These are phyloP conservation scores for Epistrophella euchroma DNA, from an alignment of 2,888 invertebrate species.

Conservation along the genomic window DNA sequence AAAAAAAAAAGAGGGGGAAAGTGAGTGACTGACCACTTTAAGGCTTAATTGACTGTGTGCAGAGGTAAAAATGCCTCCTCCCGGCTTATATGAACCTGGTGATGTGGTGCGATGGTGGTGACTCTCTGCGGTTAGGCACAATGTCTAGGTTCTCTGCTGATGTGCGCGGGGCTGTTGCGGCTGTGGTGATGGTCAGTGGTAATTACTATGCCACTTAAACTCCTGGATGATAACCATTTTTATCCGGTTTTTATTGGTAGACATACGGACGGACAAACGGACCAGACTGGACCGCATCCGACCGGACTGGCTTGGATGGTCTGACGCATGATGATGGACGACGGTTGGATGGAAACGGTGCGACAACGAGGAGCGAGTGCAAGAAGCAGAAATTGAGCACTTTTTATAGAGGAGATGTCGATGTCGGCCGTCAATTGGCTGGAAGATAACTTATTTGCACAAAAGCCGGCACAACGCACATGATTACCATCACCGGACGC, in stretches of 20 bases:
- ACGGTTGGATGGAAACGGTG: background rate
- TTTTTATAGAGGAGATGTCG: slow-evolving; percentile 59
- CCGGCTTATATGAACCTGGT: background rate
- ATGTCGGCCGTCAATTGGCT: slow-evolving; percentile 72
- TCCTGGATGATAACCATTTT: slow-evolving; percentile 70
- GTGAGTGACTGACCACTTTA: slow-evolving; percentile 69
- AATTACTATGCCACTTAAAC: slow-evolving; percentile 74
- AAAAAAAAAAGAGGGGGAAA: slow-evolving; percentile 21
- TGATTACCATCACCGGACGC: slow-evolving; percentile 24
- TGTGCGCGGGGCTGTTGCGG: slow-evolving; percentile 49
- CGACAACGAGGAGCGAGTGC: background rate
- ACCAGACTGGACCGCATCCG: background rate
- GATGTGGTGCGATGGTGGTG: slow-evolving; percentile 23
- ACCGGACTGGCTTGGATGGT: background rate
- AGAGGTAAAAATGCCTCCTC: slow-evolving; percentile 36
- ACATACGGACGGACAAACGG: slow-evolving; percentile 23
- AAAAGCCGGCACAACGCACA: slow-evolving; percentile 47
- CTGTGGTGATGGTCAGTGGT: slow-evolving; percentile 57
- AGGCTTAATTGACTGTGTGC: slow-evolving; percentile 72
- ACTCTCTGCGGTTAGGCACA: slow-evolving; percentile 37
- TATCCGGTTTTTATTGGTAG: slow-evolving; percentile 59
- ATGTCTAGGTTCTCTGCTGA: slow-evolving; percentile 41
- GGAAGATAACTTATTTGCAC: slow-evolving; percentile 75
- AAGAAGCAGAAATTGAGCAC: slow-evolving; percentile 17
- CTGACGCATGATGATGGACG: slow-evolving; percentile 8